A percentile compares a stretch with the other conserved stretches of the same genome.
These are phyloP conservation scores for Umimayanthus kanabou DNA, from an alignment of 92 coral and sea anemone genomes.

Conservation along the genomic window DNA sequence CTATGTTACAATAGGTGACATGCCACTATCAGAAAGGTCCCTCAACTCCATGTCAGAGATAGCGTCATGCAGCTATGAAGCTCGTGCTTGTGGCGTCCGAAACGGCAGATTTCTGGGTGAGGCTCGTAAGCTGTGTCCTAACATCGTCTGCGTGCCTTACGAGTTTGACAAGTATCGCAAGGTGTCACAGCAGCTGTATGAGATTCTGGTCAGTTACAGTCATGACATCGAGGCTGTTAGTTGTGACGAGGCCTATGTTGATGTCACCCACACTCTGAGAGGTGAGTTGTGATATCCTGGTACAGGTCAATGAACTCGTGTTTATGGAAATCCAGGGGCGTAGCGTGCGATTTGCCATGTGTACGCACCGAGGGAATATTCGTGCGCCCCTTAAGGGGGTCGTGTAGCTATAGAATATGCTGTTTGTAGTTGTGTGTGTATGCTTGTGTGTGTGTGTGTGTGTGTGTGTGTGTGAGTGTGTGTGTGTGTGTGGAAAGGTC, in stretches of 20 bases:
- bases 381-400: too few species aligned
- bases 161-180: conserved; percentile 82
- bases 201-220: conserved; percentile 81
- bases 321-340: too few species aligned
- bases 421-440: too few species aligned
- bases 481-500: too few species aligned
- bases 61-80: conserved; percentile 98
- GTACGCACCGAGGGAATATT: too few species aligned
- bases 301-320: too few species aligned
- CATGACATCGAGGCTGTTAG: conserved; percentile 98
- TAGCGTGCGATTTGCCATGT: too few species aligned
- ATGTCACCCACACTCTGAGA: conserved; percentile 71
- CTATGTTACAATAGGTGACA: not conserved
- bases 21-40: conserved; percentile 34
- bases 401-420: too few species aligned
- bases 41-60: conserved; percentile 94
- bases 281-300: conserved; percentile 42
- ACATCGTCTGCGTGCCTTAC: conserved; percentile 90
- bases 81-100: conserved; percentile 83
- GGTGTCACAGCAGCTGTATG: conserved; percentile 90
- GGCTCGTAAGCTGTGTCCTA: conserved; percentile 91
- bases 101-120: conserved; percentile 93
- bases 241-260: conserved; percentile 97
- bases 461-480: too few species aligned
- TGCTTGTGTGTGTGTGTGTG: too few species aligned